Evolutionary conservation across 2,113 vertebrate genomes (phyloP).

Genomic region (Myanophis thanlyinensis): DNA sequence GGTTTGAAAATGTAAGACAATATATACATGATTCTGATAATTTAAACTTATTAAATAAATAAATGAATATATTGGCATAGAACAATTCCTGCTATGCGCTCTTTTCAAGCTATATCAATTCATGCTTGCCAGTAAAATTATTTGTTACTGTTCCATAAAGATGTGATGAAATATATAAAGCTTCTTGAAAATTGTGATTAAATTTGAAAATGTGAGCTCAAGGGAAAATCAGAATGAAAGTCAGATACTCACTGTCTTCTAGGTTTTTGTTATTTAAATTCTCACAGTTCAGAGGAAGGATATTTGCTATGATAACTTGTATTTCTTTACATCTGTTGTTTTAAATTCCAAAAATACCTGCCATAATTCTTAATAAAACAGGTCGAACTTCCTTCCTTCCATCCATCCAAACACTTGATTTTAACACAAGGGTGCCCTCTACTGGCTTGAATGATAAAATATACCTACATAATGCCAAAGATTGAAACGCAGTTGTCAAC

Average conservation of each 20-base stretch:
- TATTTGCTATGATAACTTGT: background rate
- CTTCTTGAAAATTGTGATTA: background rate
- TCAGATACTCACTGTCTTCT: background rate
- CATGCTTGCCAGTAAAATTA: background rate
- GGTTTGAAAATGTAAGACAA: background rate
- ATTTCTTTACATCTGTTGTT: background rate
- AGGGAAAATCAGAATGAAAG: background rate
- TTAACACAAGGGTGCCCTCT: slow-evolving; percentile 10
- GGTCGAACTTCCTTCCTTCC: background rate
- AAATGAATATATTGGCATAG: background rate
- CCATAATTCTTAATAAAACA: background rate
- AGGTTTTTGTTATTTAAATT: background rate
- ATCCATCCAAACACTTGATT: background rate
- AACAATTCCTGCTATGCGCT: background rate
- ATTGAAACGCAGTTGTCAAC: background rate
- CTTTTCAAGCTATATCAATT: background rate
- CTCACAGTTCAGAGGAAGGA: background rate
- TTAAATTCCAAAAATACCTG: background rate
- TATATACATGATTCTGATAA: background rate
- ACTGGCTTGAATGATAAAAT: background rate
- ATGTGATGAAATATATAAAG: background rate
- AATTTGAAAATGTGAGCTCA: background rate
- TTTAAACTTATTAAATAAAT: background rate
- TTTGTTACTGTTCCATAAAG: background rate
- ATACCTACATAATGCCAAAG: background rate